A percentile compares a stretch with the other conserved stretches of the same genome.
Conservation (phyloP, 2,888 invertebrate genomes). For the Adineta ricciae region DNA sequence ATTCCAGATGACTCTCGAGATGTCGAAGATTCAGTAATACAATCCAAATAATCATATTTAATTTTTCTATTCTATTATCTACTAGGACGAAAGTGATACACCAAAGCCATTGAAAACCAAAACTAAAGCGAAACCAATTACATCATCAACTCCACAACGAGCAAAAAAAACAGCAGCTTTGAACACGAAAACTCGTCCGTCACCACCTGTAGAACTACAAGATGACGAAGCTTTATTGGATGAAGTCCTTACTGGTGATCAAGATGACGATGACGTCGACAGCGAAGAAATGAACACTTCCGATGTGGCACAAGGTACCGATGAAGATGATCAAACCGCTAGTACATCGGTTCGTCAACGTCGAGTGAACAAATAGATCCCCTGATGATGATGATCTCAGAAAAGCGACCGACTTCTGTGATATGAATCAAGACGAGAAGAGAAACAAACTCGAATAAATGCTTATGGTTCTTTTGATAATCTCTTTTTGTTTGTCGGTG, state of each 20-base stretch:
- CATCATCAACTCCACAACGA: not conserved
- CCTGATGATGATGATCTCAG: not conserved
- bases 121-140: not conserved
- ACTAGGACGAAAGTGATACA: not conserved
- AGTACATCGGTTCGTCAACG: not conserved
- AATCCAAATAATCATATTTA: not conserved
- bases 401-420: not conserved
- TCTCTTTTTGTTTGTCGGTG: not conserved
- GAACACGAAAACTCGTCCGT: not conserved
- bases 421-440: not conserved
- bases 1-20: not conserved
- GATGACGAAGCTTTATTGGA: not conserved
- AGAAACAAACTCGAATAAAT: not conserved
- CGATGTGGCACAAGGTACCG: not conserved
- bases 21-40: not conserved
- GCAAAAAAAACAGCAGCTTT: not conserved
- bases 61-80: not conserved
- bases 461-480: not conserved
- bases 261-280: not conserved
- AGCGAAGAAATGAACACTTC: not conserved
- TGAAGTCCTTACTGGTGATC: not conserved
- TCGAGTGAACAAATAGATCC: not conserved
- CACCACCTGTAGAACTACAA: not conserved
- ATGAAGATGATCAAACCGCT: not conserved
- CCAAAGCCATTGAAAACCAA: not conserved